Conservation (phyloP, 2,888 invertebrate genomes). For the Drosophila neotestacea region DNA sequence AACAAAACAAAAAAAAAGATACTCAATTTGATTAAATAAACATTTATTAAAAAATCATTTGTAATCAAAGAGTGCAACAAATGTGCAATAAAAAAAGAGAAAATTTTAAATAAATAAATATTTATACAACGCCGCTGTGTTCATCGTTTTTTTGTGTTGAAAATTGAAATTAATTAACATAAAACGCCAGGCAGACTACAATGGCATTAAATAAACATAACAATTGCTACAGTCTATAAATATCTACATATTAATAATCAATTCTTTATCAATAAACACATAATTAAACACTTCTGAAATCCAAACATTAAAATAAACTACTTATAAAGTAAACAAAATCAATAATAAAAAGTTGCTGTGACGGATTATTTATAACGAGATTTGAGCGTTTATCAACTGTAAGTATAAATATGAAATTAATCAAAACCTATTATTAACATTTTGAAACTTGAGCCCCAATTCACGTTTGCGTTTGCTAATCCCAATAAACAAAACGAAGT, state of each 20-base stretch:
- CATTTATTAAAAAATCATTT: constrained; percentile 21
- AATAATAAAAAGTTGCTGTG: constrained; percentile 15
- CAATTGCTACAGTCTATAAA: constrained; percentile 7
- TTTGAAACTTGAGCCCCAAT: constrained; percentile 17
- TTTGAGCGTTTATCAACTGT: constrained; percentile 38
- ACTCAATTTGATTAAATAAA: constrained; percentile 8
- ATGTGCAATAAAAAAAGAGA: constrained; percentile 42
- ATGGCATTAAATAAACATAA: constrained; percentile 7
- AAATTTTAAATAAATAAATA: constrained; percentile 14
- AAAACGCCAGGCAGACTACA: constrained; percentile 1
- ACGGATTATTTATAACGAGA: constrained; percentile 37
- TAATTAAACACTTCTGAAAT: constrained; percentile 10
- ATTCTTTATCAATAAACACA: not conserved
- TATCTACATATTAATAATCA: not conserved
- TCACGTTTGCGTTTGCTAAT: constrained; percentile 47
- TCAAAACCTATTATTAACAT: not conserved
- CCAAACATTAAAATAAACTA: constrained; percentile 4
- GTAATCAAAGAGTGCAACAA: constrained; percentile 37
- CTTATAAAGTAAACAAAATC: constrained; percentile 9
- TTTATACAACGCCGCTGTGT: constrained; percentile 47
- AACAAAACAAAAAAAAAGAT: not conserved
- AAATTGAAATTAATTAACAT: constrained; percentile 34
- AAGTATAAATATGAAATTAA: constrained; percentile 45
- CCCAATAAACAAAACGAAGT: not conserved
- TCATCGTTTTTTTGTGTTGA: constrained; percentile 48